Conservation (phyloP, 2,113 vertebrate species). For the Notarius lentiginosus region DNA sequence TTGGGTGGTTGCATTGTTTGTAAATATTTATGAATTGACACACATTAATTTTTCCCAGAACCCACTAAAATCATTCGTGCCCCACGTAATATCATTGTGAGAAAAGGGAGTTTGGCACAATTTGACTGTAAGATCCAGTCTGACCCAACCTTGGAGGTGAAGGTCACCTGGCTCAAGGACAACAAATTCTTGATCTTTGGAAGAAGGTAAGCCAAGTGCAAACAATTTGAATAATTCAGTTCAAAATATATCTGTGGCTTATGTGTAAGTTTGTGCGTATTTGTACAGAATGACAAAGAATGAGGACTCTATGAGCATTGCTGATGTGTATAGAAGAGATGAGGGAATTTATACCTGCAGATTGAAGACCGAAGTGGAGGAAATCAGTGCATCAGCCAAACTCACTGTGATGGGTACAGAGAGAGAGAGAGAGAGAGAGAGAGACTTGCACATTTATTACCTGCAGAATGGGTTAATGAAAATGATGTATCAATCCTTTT, state of each 20-base stretch:
- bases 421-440: not conserved
- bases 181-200: conserved; percentile 74
- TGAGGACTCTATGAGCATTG: conserved; percentile 88
- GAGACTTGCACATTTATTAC: not conserved
- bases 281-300: conserved; percentile 83
- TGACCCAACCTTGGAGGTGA: conserved; percentile 79
- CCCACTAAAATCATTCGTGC: conserved; percentile 84
- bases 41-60: conserved; percentile 69
- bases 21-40: not conserved
- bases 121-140: conserved; percentile 83
- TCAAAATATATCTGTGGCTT: not conserved
- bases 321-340: conserved; percentile 81
- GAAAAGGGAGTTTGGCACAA: conserved; percentile 78
- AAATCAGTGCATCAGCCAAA: conserved; percentile 83
- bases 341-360: conserved; percentile 90
- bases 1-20: not conserved
- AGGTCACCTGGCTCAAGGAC: conserved; percentile 86
- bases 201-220: conserved; percentile 65
- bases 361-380: conserved; percentile 88
- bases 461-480: not conserved
- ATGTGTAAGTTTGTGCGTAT: not conserved
- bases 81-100: conserved; percentile 82
- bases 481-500: not conserved
- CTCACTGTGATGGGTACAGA: conserved; percentile 88
- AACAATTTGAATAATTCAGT: not conserved